Base-by-base conservation (phyloP, 1,140 invertebrate genomes). In the Aphelenchoides avenae region DNA sequence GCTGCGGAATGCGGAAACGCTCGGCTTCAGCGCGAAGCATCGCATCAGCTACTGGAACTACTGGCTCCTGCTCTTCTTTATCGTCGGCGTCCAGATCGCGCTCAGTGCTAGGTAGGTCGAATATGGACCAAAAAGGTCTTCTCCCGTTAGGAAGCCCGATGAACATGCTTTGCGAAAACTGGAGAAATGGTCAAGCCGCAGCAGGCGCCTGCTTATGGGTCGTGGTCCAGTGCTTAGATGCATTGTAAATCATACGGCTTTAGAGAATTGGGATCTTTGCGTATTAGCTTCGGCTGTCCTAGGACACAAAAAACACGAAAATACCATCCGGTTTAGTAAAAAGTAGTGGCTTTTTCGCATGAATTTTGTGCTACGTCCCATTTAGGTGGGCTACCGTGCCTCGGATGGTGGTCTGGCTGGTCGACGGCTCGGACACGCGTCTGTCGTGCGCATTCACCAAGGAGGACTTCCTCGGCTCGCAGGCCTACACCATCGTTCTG, bases 31-130 rank as follows among this genome's bases (percentile, higher is more conserved):
- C 18, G 26, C 33, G 30, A 27, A 59, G 15, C 48, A 52, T 22
- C 68, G 75, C 29, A 69, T 74, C 34, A 66, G 73, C 20, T 75
- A 66, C 52, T 76, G 62, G 61, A 74, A 74, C 46, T 74, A 74
- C 49, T 73, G 70, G 71, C 58, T 75, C 29, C 44, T 77, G 13
- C 29, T 75, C 30, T 73, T 75, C 39, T 75, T 75, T 47, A 75
- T 75, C 27, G 50, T 77, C 33, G 52, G 57, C 33, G 72, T 75
- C 22, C 72, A 75, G 49, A 52, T 77, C 30, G 71, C 65, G 18
- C 43, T 76, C 18, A 61, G 40, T 37, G 29, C 64, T n/a, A 62
- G 52, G 68, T 70, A 36, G 13, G 31, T 33, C 20, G 24, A 34
- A 29, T 29, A 57, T 37, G 13, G 36, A 5, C 22, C 27, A 5